These are phyloP conservation scores for Anoura caudifer DNA, from an alignment of 2,113 vertebrate species.

Conservation along the genomic window DNA sequence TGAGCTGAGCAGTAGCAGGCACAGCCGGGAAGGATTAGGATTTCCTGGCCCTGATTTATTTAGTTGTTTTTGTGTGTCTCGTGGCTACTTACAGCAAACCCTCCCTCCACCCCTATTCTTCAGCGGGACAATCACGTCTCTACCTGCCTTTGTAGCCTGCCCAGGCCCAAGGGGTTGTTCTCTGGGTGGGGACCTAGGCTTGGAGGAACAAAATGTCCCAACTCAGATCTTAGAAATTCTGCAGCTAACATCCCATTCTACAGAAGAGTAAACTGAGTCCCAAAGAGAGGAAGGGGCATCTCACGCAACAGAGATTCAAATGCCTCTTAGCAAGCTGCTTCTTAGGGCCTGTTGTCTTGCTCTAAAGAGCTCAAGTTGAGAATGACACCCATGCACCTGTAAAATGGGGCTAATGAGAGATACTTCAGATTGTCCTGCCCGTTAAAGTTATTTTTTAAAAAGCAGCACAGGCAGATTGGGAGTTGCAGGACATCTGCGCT, in stretches of 20 bases:
- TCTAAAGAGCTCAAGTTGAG: not conserved
- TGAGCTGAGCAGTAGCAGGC: constrained; percentile 48
- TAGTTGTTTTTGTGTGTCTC: constrained; percentile 71
- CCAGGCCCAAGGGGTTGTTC: not conserved
- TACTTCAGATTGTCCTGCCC: not conserved
- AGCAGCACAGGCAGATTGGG: not conserved
- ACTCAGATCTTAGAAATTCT: not conserved
- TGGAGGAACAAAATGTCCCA: not conserved
- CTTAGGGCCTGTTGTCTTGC: not conserved
- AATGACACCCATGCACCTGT: not conserved
- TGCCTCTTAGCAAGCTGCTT: not conserved
- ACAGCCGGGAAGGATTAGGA: constrained; percentile 71
- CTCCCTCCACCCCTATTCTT: not conserved
- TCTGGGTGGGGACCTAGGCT: constrained; percentile 23
- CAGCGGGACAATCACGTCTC: not conserved
- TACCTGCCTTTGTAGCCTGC: constrained; percentile 44
- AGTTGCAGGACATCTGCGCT: not conserved
- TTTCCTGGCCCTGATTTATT: constrained; percentile 67
- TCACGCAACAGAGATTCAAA: not conserved
- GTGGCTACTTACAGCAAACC: not conserved
- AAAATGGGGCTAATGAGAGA: not conserved
- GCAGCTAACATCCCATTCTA: not conserved
- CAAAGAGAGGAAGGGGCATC: not conserved
- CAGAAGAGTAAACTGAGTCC: constrained; percentile 22
- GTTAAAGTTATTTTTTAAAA: not conserved